A percentile compares a stretch with the other conserved stretches of the same genome.
phyloP scores from a whole-genome alignment of 2,888 invertebrate genomes.

The Pseudolycoriella hygida region DNA sequence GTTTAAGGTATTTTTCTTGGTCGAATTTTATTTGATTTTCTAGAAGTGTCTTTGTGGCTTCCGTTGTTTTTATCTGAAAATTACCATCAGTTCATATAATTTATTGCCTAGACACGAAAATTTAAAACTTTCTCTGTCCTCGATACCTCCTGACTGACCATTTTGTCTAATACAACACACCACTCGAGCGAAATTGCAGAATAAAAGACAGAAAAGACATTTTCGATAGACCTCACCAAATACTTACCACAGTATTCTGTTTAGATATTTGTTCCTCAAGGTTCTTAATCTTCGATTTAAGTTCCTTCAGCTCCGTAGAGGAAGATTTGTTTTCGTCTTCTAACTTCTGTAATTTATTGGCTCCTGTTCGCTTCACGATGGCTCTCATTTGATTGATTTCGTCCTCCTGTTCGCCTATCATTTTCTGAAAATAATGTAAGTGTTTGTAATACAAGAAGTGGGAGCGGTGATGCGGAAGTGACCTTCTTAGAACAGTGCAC shows the following conservation, averaged over 20 bases:
- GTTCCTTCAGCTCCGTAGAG: slow-evolving; percentile 39
- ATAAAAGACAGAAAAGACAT: no score
- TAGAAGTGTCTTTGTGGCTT: slow-evolving; percentile 27
- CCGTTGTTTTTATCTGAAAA: slow-evolving; percentile 30
- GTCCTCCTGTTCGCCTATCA: slow-evolving; percentile 73
- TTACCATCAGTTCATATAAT: no score
- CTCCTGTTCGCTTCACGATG: slow-evolving; percentile 25
- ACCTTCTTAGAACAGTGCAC: no score
- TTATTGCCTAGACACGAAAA: no score
- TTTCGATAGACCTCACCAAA: no score
- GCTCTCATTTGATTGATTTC: slow-evolving; percentile 47
- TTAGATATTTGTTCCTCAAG: slow-evolving; percentile 33
- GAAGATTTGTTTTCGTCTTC: slow-evolving; percentile 46
- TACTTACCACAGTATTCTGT: slow-evolving; percentile 28
- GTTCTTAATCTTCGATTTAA: slow-evolving; percentile 17
- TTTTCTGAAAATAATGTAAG: slow-evolving; percentile 28
- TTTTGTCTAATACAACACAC: no score
- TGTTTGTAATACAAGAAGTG: background rate
- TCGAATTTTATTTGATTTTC: slow-evolving; percentile 32
- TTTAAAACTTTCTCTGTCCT: no score
- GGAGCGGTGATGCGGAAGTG: background rate
- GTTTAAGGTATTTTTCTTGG: slow-evolving; percentile 28
- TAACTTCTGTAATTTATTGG: slow-evolving; percentile 32
- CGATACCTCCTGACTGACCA: no score
- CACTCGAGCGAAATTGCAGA: no score